phyloP scores from a whole-genome alignment of 2,888 invertebrate species.

The Catocala nupta region DNA sequence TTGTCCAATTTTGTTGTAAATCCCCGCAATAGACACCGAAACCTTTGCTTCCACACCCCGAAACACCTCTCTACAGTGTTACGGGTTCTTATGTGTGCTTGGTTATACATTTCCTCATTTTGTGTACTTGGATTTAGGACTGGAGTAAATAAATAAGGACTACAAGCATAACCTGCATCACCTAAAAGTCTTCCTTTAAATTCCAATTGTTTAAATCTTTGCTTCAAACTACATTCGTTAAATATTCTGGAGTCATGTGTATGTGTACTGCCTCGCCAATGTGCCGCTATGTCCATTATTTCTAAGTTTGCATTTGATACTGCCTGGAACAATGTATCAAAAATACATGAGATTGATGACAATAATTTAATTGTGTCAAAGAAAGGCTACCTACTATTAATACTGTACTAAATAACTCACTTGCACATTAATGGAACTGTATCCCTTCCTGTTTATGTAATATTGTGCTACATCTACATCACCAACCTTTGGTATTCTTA shows the following conservation, averaged over 20 bases:
- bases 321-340: background rate
- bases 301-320: constrained; percentile 30
- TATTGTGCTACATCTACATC: too few relatives aligned
- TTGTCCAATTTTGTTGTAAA: background rate
- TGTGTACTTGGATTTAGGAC: constrained; percentile 3
- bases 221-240: constrained; percentile 25
- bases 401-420: too few relatives aligned
- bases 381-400: too few relatives aligned
- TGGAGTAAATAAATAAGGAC: constrained; percentile 22
- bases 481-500: too few relatives aligned
- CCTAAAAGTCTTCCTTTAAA: constrained; percentile 16
- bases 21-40: constrained; percentile 5
- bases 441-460: constrained; percentile 6
- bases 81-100: constrained; percentile 13
- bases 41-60: constrained; percentile 17
- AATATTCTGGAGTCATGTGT: constrained; percentile 45
- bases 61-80: constrained; percentile 18
- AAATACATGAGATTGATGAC: too few relatives aligned
- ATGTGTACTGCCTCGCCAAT: constrained; percentile 43
- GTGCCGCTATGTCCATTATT: constrained; percentile 40
- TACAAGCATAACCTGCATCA: constrained; percentile 18
- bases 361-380: too few relatives aligned
- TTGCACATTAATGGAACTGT: constrained; percentile 1
- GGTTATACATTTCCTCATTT: constrained; percentile 18
- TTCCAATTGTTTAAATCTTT: constrained; percentile 29